phyloP scores from a whole-genome alignment of 1,140 invertebrate species.

The Pantala flavescens region DNA sequence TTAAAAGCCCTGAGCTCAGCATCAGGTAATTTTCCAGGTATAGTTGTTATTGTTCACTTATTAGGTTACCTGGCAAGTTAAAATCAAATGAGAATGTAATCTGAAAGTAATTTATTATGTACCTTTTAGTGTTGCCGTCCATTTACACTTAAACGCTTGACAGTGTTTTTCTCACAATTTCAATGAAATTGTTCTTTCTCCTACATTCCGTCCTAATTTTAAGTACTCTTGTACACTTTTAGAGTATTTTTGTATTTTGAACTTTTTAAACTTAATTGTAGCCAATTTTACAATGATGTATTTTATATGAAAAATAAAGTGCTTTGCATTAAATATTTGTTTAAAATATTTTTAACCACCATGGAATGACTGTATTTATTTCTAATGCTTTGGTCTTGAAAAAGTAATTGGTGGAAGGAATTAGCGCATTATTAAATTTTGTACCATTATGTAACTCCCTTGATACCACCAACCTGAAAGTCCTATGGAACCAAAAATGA shows the following conservation, averaged over 20 bases:
- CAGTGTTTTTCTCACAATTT: not conserved
- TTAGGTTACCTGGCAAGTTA: too few species aligned
- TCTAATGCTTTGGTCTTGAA: not conserved
- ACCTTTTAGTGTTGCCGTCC: not conserved
- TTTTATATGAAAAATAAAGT: slow-evolving; percentile 11
- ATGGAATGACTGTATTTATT: not conserved
- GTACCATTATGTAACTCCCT: not conserved
- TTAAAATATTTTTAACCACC: not conserved
- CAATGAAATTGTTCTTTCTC: not conserved
- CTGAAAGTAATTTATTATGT: not conserved
- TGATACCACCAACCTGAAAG: too few species aligned
- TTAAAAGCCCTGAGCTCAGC: too few species aligned
- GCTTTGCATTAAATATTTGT: not conserved
- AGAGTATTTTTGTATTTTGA: slow-evolving; percentile 7
- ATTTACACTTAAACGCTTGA: not conserved
- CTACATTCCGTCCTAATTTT: not conserved
- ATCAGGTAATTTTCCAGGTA: too few species aligned
- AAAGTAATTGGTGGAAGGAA: not conserved
- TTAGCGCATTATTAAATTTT: slow-evolving; percentile 2
- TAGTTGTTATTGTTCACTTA: too few species aligned
- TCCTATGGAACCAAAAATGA: too few species aligned
- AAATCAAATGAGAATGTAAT: not conserved
- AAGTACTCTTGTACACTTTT: not conserved
- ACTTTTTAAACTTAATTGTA: not conserved
- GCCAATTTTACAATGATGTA: slow-evolving; percentile 2